Base-by-base conservation (phyloP, 1,140 invertebrate species). In the Phortica variegata region DNA sequence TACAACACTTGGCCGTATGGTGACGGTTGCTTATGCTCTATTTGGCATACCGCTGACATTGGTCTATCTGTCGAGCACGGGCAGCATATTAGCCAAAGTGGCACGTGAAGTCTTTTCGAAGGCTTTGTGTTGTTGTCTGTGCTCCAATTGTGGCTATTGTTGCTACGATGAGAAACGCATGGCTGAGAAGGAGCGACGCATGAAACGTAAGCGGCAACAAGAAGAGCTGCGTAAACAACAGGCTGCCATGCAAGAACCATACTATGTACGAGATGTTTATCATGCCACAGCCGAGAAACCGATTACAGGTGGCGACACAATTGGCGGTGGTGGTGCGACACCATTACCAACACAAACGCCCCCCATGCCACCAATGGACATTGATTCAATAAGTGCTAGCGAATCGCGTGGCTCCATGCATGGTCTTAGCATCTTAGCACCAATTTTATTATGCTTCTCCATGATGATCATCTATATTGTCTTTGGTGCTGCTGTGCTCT, bases 1-100 rank as follows among this genome's bases (percentile, higher is more conserved):
- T 49, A 88, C 87, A n/a, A 83, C 86, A 1, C 78, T 88, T 29
- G 92, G 92, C 1, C 88, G 92, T 74, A 81, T 90, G 20, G 86
- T 91, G 0, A 94, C 93, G 3, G 89, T 95, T 73, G 84, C 89
- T 6, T 96, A 95, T 77, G 92, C 92, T 9, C 84, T 88, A 32
- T 80, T 95, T 12, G 93, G 93, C 12, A 95, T 97, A 58, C 94
- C 94, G 0, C 76, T 97, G 49, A 95, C 93, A 50, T 81, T 97
- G 31, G 83, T 97, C 5, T 93, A 93, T 77, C 79, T 93, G 43
- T 90, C 88, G 18, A 90, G 87, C 49, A 87, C 91, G 6, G 90
- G 90, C 41, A 88, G 89, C 47, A 82, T 91, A 5, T 77, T 94
- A 51, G 91, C 90, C 40, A 82, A 87, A 58, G 84, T 93, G 45